Conservation (phyloP, 2,113 vertebrate genomes). For the Nothoprocta pentlandii region DNA sequence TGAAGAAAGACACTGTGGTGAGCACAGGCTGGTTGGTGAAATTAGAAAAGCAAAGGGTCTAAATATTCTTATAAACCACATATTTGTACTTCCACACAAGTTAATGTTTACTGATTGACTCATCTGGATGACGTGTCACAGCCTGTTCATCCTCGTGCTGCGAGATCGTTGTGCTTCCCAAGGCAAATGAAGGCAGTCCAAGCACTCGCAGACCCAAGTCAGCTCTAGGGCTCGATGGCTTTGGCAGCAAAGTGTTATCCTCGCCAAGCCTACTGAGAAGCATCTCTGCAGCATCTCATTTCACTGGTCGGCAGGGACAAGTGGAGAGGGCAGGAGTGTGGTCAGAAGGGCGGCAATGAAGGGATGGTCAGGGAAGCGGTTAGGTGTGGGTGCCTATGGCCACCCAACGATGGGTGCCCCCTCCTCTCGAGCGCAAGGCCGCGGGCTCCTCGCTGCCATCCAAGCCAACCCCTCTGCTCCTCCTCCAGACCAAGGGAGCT, state of each 20-base stretch:
- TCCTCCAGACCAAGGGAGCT: neutral
- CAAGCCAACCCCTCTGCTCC: neutral
- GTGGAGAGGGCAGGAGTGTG: neutral
- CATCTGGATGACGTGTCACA: neutral
- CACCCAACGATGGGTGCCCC: no score
- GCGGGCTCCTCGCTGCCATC: neutral
- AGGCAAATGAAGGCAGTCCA: rapidly evolving
- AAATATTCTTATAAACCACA: neutral
- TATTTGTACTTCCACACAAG: neutral
- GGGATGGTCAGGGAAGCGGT: no score
- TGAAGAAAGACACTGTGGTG: neutral
- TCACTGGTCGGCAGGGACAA: neutral
- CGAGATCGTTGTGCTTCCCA: neutral
- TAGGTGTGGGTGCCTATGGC: no score
- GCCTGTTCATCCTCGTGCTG: neutral
- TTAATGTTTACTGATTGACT: neutral
- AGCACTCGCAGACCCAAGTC: neutral
- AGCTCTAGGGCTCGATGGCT: neutral
- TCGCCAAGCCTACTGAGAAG: neutral
- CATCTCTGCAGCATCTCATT: neutral
- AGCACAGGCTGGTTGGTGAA: neutral
- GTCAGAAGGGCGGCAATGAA: neutral
- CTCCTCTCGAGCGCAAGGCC: no score
- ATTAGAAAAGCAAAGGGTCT: neutral
- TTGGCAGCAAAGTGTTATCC: neutral